Evolutionary conservation across 2,113 vertebrate genomes (phyloP).

Genomic region (Menura novaehollandiae): DNA sequence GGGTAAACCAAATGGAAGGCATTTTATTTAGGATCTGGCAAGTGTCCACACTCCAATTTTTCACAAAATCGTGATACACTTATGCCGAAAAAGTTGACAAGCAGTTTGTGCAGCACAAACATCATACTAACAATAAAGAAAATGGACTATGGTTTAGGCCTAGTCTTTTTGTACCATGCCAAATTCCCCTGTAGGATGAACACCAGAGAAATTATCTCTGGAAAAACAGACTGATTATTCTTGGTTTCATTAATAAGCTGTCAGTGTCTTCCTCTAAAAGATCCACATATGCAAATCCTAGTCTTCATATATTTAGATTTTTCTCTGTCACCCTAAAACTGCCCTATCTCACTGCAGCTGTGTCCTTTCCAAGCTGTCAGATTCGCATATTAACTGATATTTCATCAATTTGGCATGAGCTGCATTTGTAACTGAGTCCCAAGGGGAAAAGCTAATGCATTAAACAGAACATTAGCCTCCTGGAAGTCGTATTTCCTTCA

Average conservation of each 20-base stretch:
- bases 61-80: neutral
- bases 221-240: neutral
- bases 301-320: neutral
- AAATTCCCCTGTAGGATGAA: neutral
- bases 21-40: slow-evolving; percentile 33
- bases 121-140: neutral
- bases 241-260: neutral
- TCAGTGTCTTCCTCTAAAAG: neutral
- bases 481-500: slow-evolving; percentile 47
- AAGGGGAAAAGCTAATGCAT: slow-evolving; percentile 52
- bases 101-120: neutral
- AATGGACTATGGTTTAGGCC: neutral
- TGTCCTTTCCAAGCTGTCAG: slow-evolving; percentile 68
- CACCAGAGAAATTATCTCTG: neutral
- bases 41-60: neutral
- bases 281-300: neutral
- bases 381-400: slow-evolving; percentile 66
- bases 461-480: slow-evolving; percentile 46
- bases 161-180: neutral
- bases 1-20: slow-evolving; percentile 7
- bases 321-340: slow-evolving; percentile 27
- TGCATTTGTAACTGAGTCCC: slow-evolving; percentile 64
- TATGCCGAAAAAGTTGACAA: neutral
- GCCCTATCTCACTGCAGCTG: slow-evolving; percentile 55
- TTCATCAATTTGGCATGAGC: slow-evolving; percentile 70